Base-by-base conservation (phyloP, 1,140 invertebrate genomes). In the Reticulitermes speratus region DNA sequence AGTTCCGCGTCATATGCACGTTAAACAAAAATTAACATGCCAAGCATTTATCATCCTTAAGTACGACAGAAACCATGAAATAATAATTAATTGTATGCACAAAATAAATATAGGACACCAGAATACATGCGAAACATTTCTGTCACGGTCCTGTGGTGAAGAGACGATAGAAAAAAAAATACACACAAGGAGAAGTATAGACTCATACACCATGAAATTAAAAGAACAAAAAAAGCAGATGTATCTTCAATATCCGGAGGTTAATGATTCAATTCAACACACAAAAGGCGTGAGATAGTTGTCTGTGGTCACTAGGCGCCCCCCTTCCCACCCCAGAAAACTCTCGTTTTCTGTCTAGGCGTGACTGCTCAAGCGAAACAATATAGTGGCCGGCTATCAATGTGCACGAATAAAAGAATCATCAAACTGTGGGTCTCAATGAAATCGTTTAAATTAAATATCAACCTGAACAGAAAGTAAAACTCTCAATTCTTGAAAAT, bases 261-360 rank as follows among this genome's bases (percentile, higher is more conserved):
- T 75, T 75, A 75, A 75, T 75, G 65, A 75, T 75, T 75, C 65
- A 75, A 75, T 75, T 30, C 25, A 75, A 75, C 65, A 75, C 65
- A n/a, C 65, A 75, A 75, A 75, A 75, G 65, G 65, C 65, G 65
- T 75, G 65, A 75, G 65, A 75, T 30, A 75, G 65, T 75, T 75
- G 65, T 30, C 65, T 30, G 65, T 75, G 65, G 65, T 75, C 65
- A 75, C 12, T 30, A 25, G 65, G 65, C 5, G 38, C 38, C 38
- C 2, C 38, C 38, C 38, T 5, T 5, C 38, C 38, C 38, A 2
- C 38, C 38, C 65, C 65, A 75, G n/a, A 75, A 75, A 30, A 30
- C 65, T 75, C 65, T 75, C 59, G n/a, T 75, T 75, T 75, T 75
- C 65, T 3, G 7, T 75, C 65, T 75, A 25, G 65, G n/a, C 65